These are phyloP conservation scores for Micrasema longulum DNA, from an alignment of 1,140 invertebrate genomes.

Conservation along the genomic window DNA sequence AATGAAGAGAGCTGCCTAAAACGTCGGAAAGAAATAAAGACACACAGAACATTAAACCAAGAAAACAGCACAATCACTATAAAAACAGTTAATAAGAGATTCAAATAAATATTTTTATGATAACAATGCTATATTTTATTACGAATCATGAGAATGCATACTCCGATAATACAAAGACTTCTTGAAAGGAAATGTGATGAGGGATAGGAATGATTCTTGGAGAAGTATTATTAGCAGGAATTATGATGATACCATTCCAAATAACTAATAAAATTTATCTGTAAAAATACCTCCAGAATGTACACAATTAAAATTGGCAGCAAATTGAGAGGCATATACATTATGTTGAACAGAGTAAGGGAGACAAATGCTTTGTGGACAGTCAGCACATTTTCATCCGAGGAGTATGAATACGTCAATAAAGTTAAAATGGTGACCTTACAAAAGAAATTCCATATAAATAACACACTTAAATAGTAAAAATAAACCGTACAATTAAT, in stretches of 20 bases:
- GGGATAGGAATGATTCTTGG: slow-evolving; percentile 14
- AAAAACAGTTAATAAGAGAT: no score
- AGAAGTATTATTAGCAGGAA: slow-evolving; percentile 1
- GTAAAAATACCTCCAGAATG: slow-evolving; percentile 73
- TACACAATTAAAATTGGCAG: slow-evolving; percentile 78
- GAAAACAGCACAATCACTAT: no score
- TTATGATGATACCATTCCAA: slow-evolving; percentile 19
- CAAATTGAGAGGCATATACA: slow-evolving; percentile 81
- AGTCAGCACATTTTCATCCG: slow-evolving; percentile 75
- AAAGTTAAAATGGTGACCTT: slow-evolving; percentile 90
- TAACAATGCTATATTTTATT: no score
- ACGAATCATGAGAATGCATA: neutral
- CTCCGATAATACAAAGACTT: slow-evolving; percentile 11
- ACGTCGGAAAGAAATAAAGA: no score
- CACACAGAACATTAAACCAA: no score
- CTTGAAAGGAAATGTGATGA: slow-evolving; percentile 14
- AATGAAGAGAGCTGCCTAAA: no score
- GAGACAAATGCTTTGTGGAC: slow-evolving; percentile 87
- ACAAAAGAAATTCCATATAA: slow-evolving; percentile 33
- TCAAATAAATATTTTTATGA: no score
- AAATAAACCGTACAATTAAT: no score
- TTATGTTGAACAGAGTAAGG: slow-evolving; percentile 86
- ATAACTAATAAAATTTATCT: slow-evolving; percentile 16
- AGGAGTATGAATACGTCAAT: slow-evolving; percentile 81
- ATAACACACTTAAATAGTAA: slow-evolving; percentile 25